These are phyloP conservation scores for Carollia perspicillata DNA, from an alignment of 2,113 vertebrate genomes.

Conservation along the genomic window DNA sequence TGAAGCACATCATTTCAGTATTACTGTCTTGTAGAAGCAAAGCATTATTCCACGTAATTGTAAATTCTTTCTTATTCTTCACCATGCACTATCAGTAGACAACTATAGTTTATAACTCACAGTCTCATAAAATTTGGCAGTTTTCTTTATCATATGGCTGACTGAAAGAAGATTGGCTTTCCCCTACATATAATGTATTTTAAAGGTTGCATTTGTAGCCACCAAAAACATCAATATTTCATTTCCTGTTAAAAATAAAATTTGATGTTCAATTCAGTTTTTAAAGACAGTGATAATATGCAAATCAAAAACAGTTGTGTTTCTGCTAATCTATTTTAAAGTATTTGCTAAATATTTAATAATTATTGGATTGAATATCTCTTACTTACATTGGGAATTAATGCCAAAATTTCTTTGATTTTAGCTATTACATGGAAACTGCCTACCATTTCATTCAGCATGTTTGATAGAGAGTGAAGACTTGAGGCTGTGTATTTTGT, in stretches of 20 bases:
- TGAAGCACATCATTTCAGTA: neutral
- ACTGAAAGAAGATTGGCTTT: neutral
- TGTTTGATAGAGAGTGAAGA: neutral
- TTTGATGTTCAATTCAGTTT: neutral
- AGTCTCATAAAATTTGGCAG: neutral
- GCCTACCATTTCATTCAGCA: neutral
- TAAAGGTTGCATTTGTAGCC: neutral
- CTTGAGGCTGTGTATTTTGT: neutral
- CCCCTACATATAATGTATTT: neutral
- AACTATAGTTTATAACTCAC: neutral
- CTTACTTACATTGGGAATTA: neutral
- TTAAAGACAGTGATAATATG: neutral
- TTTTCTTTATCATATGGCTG: neutral
- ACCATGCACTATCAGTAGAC: neutral
- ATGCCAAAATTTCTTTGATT: neutral
- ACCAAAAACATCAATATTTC: neutral
- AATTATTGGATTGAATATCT: neutral
- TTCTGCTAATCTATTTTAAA: slow-evolving; percentile 14
- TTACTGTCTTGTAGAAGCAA: neutral
- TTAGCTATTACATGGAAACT: neutral
- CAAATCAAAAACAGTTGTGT: neutral
- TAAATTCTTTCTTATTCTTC: neutral
- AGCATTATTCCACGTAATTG: neutral
- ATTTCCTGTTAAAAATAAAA: slow-evolving; percentile 22
- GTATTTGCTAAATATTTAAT: neutral